Conservation (phyloP, 1,140 invertebrate species). For the Hypothenemus hampei region DNA sequence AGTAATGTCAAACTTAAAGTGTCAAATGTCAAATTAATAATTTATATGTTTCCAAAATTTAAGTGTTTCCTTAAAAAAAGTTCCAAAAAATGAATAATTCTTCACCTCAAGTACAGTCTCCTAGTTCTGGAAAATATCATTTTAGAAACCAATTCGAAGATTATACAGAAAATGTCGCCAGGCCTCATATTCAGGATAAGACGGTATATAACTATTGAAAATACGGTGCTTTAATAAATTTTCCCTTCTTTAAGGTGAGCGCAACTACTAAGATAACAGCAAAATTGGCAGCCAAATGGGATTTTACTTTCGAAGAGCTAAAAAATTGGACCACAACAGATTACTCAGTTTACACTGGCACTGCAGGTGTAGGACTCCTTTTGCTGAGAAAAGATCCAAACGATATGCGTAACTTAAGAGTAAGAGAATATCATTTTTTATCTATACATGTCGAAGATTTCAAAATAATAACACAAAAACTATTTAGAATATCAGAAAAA, state of each 20-base stretch:
- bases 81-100: too few species aligned
- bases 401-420: constrained; percentile 34
- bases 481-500: constrained; percentile 26
- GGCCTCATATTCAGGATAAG: constrained; percentile 23
- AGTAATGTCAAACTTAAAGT: too few species aligned
- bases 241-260: constrained; percentile 10
- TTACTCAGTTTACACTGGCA: constrained; percentile 52
- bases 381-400: constrained; percentile 35
- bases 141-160: constrained; percentile 33
- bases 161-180: constrained; percentile 24
- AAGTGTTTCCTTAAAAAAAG: too few species aligned
- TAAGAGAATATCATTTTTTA: constrained; percentile 9
- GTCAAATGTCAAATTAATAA: too few species aligned
- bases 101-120: not conserved
- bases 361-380: constrained; percentile 48
- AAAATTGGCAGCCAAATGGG: constrained; percentile 37
- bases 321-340: constrained; percentile 41
- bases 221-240: not conserved
- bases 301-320: constrained; percentile 32
- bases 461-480: not conserved
- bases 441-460: not conserved
- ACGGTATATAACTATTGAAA: too few species aligned
- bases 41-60: too few species aligned
- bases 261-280: constrained; percentile 26
- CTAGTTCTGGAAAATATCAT: constrained; percentile 13